A percentile compares a stretch with the other conserved stretches of the same genome.
Conservation (phyloP, 37 sponge, comb jelly and placozoan species). For the Halichondria panicea region DNA sequence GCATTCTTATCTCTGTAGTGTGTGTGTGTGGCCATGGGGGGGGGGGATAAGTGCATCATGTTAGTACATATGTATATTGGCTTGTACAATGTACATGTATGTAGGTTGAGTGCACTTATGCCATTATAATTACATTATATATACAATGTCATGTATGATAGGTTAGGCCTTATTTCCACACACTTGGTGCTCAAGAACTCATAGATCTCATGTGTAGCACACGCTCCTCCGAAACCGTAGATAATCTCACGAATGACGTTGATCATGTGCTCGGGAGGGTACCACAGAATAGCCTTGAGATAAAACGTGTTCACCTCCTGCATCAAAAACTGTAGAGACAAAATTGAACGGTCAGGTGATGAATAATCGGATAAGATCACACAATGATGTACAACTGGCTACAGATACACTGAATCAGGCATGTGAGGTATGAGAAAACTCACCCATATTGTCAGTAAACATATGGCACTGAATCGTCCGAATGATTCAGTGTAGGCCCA, state of each 20-base stretch:
- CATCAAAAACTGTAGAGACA: slow-evolving; percentile 73
- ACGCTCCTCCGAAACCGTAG: slow-evolving; percentile 71
- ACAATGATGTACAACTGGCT: too few species aligned
- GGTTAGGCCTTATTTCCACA: too few species aligned
- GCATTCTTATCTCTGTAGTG: slow-evolving; percentile 48
- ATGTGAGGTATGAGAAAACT: too few species aligned
- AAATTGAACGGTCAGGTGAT: too few species aligned
- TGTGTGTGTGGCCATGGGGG: background rate
- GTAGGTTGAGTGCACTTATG: background rate
- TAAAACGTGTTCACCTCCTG: slow-evolving; percentile 90
- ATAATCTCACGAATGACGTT: slow-evolving; percentile 71
- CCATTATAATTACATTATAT: background rate
- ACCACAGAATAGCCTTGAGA: slow-evolving; percentile 86
- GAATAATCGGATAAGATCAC: too few species aligned
- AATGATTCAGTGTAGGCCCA: slow-evolving; percentile 91
- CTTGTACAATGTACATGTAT: too few species aligned
- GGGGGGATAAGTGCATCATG: too few species aligned
- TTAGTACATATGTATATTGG: too few species aligned
- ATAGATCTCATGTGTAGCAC: slow-evolving; percentile 79
- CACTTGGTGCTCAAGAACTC: slow-evolving; percentile 68
- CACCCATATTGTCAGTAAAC: slow-evolving; percentile 1
- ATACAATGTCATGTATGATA: background rate
- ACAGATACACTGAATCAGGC: too few species aligned
- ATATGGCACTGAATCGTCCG: slow-evolving; percentile 34
- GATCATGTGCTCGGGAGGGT: slow-evolving; percentile 79